Percentiles rank a stretch among this genome's conserved stretches.
Evolutionary conservation across 2,888 invertebrate genomes (phyloP).

Genomic region (Agonum fuliginosum): DNA sequence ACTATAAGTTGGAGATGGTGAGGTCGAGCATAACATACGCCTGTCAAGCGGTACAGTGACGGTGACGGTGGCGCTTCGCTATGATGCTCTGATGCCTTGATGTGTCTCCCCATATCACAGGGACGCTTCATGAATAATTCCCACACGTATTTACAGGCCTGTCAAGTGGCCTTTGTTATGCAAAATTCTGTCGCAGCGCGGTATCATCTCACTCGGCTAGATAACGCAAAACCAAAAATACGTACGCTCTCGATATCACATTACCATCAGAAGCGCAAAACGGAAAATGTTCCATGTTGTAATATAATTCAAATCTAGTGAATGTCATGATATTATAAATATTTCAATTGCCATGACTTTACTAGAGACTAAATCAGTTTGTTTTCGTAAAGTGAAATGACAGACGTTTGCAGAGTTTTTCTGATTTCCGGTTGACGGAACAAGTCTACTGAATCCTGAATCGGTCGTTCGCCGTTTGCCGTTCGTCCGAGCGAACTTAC

Average conservation of each 20-base stretch:
- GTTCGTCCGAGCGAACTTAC: constrained; percentile 17
- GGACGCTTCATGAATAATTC: constrained; percentile 73
- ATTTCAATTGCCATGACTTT: constrained; percentile 27
- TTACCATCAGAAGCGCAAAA: neutral
- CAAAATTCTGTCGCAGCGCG: constrained; percentile 73
- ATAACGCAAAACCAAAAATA: constrained; percentile 71
- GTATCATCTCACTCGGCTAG: constrained; percentile 72
- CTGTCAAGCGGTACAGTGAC: constrained; percentile 36
- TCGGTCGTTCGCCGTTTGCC: neutral
- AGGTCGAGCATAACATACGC: constrained; percentile 49
- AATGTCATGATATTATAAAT: constrained; percentile 18
- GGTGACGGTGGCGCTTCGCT: no score
- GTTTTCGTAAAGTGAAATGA: neutral
- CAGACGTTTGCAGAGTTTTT: constrained; percentile 19
- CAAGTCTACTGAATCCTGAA: neutral
- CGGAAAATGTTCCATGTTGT: neutral
- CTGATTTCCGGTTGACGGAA: constrained; percentile 42
- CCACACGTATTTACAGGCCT: constrained; percentile 73
- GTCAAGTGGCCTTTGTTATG: constrained; percentile 74
- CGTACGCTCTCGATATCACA: constrained; percentile 64
- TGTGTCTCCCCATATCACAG: constrained; percentile 70
- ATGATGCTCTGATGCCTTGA: constrained; percentile 48
- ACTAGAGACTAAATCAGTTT: neutral
- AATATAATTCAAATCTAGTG: constrained; percentile 5
- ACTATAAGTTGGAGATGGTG: no score